Evolutionary conservation across 2,113 vertebrate species (phyloP).

Genomic region (Dissostichus mawsoni): DNA sequence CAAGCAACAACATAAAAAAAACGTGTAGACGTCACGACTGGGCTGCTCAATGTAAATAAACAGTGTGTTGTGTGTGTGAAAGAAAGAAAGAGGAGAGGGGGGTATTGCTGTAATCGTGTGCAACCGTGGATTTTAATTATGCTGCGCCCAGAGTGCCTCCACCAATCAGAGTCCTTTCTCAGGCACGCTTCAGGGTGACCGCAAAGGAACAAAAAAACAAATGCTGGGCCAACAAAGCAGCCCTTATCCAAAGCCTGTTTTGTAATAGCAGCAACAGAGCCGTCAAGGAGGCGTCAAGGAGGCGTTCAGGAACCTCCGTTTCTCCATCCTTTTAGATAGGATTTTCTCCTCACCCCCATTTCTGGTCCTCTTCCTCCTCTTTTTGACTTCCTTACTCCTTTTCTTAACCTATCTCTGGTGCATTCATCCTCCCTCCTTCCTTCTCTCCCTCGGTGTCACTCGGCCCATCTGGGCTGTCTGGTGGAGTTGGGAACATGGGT

Average conservation of each 20-base stretch:
- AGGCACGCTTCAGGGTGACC: slow-evolving; percentile 72
- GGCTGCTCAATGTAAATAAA: slow-evolving; percentile 60
- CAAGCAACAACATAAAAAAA: slow-evolving; percentile 41
- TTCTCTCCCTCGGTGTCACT: slow-evolving; percentile 60
- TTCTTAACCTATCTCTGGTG: slow-evolving; percentile 25
- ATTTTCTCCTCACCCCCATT: slow-evolving; percentile 20
- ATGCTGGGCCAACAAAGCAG: slow-evolving; percentile 58
- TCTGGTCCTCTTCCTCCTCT: slow-evolving; percentile 7
- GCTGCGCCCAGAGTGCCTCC: slow-evolving; percentile 41
- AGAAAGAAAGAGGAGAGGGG: background rate
- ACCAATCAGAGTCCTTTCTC: slow-evolving; percentile 69
- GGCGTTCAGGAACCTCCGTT: slow-evolving; percentile 27
- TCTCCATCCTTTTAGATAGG: slow-evolving; percentile 3
- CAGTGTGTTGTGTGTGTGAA: background rate
- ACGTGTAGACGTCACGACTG: slow-evolving; percentile 40
- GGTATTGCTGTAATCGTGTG: slow-evolving; percentile 30
- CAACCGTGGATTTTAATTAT: slow-evolving; percentile 35
- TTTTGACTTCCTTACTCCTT: slow-evolving; percentile 25
- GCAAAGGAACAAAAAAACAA: slow-evolving; percentile 59
- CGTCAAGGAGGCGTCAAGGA: slow-evolving; percentile 42
- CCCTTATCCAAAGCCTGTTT: slow-evolving; percentile 33
- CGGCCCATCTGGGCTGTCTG: slow-evolving; percentile 86
- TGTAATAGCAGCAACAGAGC: slow-evolving; percentile 45
- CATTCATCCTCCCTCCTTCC: slow-evolving; percentile 37
- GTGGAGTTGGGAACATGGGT: slow-evolving; percentile 76